Conservation (phyloP, 2,113 vertebrate species). For the Coregonus clupeaformis region DNA sequence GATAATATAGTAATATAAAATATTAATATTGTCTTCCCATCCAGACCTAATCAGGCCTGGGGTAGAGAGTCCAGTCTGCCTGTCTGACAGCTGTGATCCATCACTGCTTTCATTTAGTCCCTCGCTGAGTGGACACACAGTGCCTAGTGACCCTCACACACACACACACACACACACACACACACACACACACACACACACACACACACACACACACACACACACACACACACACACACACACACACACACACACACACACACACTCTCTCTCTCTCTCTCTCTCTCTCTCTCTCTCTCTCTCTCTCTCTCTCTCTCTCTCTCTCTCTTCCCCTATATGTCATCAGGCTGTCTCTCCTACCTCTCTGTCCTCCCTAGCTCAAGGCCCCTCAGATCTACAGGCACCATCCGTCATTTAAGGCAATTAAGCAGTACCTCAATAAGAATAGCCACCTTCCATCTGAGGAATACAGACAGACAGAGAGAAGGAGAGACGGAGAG, state of each 20-base stretch:
- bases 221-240: constrained; percentile 8
- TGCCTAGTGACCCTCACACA: constrained; percentile 51
- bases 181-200: background rate
- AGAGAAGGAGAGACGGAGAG: constrained; percentile 61
- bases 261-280: background rate
- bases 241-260: constrained; percentile 27
- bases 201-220: background rate
- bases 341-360: constrained; percentile 57
- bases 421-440: constrained; percentile 80
- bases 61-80: constrained; percentile 58
- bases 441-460: constrained; percentile 69
- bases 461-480: constrained; percentile 45
- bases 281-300: no score
- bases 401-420: constrained; percentile 80
- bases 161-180: constrained; percentile 18
- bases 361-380: constrained; percentile 64
- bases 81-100: constrained; percentile 73
- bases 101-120: constrained; percentile 76
- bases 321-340: constrained; percentile 12
- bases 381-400: constrained; percentile 66
- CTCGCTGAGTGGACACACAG: constrained; percentile 66
- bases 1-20: background rate
- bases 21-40: constrained; percentile 51
- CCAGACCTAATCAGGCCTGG: constrained; percentile 67
- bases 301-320: background rate